phyloP scores from a whole-genome alignment of 2,888 invertebrate species.

The Labia minor region DNA sequence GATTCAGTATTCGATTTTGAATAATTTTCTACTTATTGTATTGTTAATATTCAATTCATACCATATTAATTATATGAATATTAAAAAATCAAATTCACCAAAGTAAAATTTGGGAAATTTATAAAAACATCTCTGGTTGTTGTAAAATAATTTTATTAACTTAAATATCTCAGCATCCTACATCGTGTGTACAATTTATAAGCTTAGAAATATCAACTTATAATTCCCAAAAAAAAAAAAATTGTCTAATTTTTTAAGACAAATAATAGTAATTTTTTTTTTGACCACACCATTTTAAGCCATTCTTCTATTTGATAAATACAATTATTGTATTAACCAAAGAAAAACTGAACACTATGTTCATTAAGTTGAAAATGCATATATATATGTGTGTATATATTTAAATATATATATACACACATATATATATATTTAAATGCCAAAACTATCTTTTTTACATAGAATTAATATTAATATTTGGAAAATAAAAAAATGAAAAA shows the following conservation, averaged over 20 bases:
- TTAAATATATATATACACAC: neutral
- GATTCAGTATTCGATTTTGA: slow-evolving; percentile 74
- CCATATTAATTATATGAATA: too few relatives aligned
- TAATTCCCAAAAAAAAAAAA: neutral
- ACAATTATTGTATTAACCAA: neutral
- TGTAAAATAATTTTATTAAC: slow-evolving; percentile 13
- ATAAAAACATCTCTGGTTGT: neutral
- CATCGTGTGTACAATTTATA: neutral
- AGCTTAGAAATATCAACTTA: slow-evolving; percentile 13
- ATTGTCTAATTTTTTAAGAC: neutral
- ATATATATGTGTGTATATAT: neutral
- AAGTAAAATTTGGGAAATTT: neutral
- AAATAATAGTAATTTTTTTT: neutral
- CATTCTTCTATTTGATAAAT: neutral
- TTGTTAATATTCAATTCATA: neutral
- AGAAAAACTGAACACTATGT: neutral
- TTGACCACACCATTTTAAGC: slow-evolving; percentile 13
- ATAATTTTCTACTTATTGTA: slow-evolving; percentile 15
- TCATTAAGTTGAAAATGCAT: neutral
- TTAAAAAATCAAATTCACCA: too few relatives aligned
- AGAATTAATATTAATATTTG: too few relatives aligned
- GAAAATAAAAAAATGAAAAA: too few relatives aligned
- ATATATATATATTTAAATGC: neutral
- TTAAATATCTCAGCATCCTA: slow-evolving; percentile 7
- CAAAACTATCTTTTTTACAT: neutral